Conservation (phyloP, 2,888 invertebrate genomes). For the Tanaodytes sp. region DNA sequence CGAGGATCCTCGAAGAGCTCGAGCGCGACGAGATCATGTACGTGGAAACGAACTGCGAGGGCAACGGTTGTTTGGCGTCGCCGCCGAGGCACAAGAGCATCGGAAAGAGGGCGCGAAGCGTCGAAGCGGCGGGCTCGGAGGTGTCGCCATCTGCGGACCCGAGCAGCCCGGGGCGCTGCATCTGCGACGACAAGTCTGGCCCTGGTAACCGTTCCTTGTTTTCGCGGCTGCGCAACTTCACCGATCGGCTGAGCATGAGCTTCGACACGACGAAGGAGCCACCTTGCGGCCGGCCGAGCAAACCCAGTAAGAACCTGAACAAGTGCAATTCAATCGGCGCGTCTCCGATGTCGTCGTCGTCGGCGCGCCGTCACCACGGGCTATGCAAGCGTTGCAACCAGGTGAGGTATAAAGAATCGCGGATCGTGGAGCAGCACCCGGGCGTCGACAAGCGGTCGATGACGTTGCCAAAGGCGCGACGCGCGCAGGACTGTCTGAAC, state of each 20-base stretch:
- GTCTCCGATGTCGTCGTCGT: constrained; percentile 38
- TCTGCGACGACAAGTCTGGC: constrained; percentile 66
- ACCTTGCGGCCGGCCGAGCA: constrained; percentile 56
- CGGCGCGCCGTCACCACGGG: constrained; percentile 55
- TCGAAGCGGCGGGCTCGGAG: constrained; percentile 9
- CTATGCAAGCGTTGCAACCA: constrained; percentile 68
- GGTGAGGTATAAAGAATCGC: constrained; percentile 59
- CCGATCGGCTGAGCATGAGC: constrained; percentile 75
- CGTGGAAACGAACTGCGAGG: constrained; percentile 56
- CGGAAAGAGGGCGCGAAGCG: constrained; percentile 54
- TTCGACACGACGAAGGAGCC: constrained; percentile 73
- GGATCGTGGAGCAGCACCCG: constrained; percentile 58
- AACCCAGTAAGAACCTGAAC: constrained; percentile 61
- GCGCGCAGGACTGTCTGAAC: constrained; percentile 67
- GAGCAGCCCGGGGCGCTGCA: constrained; percentile 56
- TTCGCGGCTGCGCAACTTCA: constrained; percentile 75
- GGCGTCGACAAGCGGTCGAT: constrained; percentile 70
- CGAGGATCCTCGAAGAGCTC: constrained; percentile 65
- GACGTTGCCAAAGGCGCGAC: constrained; percentile 69
- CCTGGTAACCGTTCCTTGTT: constrained; percentile 73
- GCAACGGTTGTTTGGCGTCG: constrained; percentile 57
- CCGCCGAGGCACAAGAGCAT: constrained; percentile 57
- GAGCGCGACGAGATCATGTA: constrained; percentile 60
- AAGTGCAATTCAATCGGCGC: constrained; percentile 65
- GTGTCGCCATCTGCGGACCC: not conserved